Percentiles rank a stretch among this genome's conserved stretches.
Conservation (phyloP, 2,113 vertebrate species). For the Diglossa brunneiventris region DNA sequence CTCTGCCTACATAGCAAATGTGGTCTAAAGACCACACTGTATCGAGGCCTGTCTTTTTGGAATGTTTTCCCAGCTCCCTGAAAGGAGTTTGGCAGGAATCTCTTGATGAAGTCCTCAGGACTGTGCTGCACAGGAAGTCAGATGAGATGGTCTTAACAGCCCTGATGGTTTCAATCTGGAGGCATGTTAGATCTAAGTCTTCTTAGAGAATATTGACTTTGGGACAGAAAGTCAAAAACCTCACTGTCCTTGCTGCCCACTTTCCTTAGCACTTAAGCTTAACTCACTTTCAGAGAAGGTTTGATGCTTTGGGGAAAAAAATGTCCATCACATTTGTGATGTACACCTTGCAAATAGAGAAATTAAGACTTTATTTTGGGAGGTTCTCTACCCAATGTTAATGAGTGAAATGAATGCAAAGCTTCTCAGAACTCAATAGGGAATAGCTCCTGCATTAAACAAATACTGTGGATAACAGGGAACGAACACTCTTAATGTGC, state of each 20-base stretch:
- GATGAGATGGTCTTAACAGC: background rate
- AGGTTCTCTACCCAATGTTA: background rate
- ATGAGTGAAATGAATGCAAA: constrained; percentile 9
- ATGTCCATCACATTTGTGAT: background rate
- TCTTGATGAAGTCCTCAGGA: background rate
- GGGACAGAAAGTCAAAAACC: background rate
- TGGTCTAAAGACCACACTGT: background rate
- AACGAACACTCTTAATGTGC: background rate
- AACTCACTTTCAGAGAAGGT: background rate
- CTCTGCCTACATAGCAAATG: background rate
- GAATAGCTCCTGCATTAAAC: constrained; percentile 7
- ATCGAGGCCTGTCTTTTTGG: rapidly evolving
- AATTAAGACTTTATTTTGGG: background rate
- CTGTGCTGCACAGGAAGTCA: background rate
- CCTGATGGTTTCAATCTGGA: background rate
- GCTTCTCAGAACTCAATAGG: background rate
- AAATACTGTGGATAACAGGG: constrained; percentile 25
- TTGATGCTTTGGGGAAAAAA: background rate
- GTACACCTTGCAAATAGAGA: background rate
- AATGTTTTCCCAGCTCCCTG: background rate
- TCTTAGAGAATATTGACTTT: background rate
- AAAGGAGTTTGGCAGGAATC: background rate
- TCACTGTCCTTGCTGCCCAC: background rate
- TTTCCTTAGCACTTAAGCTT: background rate
- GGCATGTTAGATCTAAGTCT: background rate